Base-by-base conservation (phyloP, 92 coral and sea anemone species). In the Actinostola sp. region DNA sequence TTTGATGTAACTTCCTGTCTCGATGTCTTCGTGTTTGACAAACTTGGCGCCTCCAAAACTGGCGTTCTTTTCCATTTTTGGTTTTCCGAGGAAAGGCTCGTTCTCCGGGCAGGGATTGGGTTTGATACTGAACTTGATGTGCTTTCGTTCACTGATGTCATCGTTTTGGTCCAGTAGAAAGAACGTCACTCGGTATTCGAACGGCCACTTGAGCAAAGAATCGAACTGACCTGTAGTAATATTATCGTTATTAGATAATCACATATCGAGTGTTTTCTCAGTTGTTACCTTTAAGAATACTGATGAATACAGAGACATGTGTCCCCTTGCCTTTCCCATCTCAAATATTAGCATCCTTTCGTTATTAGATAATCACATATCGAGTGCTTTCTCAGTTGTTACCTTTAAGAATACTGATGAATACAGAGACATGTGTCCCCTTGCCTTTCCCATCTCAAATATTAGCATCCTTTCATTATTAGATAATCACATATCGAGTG, bases 11-110 rank as follows among this genome's bases (percentile, higher is more conserved):
- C 79, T 81, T 21, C 98, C 73, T 39, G 85, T 81, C 61, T 91
- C 98, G 49, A 94, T 85, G 62, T 94, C 98, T 32, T 94, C 98
- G 86, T 94, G 98, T 64, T 84, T 81, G 62, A 87, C 94, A 61
- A 94, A 94, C 61, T 94, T 94, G 35, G 98, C 98, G 57, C 97
- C 97, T 51, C 98, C 98, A 58, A 94, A 94, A 61, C 98, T 94
- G 26, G 98, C 98, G 68, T 94, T 94, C 72, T 94, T 94, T 76
- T 94, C 98, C 86, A 94, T 72, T 73, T 84, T 86, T 14, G 98
- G 98, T 82, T 88, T 82, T 20, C 97, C 98, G 48, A 94, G 90
- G 85, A 94, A 94, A 7, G 98, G 97, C 59, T 82, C 94, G 57
- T 94, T 94, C 75, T 91, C 98, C 25, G 87, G 76, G 45, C 96